phyloP scores from a whole-genome alignment of 2,113 vertebrate genomes.

The Pelecanoides urinatrix region DNA sequence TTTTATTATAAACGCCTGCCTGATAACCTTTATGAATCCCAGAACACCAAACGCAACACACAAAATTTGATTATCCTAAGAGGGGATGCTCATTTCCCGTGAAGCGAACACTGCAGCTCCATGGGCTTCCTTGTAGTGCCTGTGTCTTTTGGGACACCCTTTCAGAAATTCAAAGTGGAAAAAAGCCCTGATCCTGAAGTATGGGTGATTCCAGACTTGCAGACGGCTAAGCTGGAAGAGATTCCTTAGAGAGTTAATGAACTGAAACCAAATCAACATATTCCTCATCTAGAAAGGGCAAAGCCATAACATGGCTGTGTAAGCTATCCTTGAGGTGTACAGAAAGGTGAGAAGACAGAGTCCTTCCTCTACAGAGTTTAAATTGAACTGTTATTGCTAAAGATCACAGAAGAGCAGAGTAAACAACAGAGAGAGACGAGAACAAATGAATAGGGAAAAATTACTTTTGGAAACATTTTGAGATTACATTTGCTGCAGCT shows the following conservation, averaged over 20 bases:
- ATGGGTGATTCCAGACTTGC: not conserved
- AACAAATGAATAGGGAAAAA: conserved; percentile 4
- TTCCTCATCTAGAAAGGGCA: conserved; percentile 23
- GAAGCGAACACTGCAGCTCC: conserved; percentile 25
- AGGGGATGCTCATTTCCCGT: conserved; percentile 54
- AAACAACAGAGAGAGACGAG: not conserved
- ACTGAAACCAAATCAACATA: conserved; percentile 42
- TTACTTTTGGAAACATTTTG: not conserved
- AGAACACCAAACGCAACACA: conserved; percentile 70
- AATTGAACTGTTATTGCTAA: conserved; percentile 1
- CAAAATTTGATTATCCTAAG: conserved; percentile 76
- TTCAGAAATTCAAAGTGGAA: not conserved
- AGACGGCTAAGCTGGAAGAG: not conserved
- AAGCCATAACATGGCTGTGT: not conserved
- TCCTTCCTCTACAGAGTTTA: not conserved
- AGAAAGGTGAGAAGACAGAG: conserved; percentile 11
- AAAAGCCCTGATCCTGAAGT: not conserved
- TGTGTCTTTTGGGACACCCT: not conserved
- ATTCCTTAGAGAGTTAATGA: conserved; percentile 17
- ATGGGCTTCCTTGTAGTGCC: not conserved
- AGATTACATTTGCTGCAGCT: not conserved
- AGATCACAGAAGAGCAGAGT: not conserved
- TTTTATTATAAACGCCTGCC: conserved; percentile 81
- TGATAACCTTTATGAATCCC: conserved; percentile 91
- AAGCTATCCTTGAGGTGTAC: conserved; percentile 8